Base-by-base conservation (phyloP, 2,888 invertebrate species). In the Amphipyra tragopoginis region DNA sequence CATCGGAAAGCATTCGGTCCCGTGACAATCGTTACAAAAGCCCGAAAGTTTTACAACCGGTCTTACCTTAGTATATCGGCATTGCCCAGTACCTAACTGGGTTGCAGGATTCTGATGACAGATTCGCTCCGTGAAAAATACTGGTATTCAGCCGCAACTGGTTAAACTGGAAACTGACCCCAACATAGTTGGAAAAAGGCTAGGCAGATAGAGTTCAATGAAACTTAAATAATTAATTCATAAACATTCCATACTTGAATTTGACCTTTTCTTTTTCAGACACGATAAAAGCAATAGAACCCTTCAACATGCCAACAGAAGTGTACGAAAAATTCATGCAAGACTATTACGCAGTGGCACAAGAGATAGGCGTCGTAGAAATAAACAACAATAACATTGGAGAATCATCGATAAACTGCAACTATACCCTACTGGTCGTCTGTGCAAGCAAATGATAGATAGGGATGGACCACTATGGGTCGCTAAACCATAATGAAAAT, bases 301-400 rank as follows among this genome's bases (percentile, higher is more conserved):
- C 78, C 0, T 79, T 75, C n/a, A 52, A 75, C 15, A 77, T 79
- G 75, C 79, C 79, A 5, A 44, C 61, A 5, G 72, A 75, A 7
- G 73, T 79, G n/a, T 79, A 72, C 42, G 65, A 79, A 39, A 75
- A 66, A n/a, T 70, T 79, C 13, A 62, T 70, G 36, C 14, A 61
- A 26, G 77, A 79, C 45, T 79, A 70, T 36, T 44, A 67, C 38
- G 10, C 49, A 6, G 66, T 54, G 11, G 79, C 75, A 0, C 65
- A 75, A 54, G 55, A 77, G 40, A 48, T 75, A 0, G 79, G 79
- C 4, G 42, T 66, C 9, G 11, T 76, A 40, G 53, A 72, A 45
- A 26, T 59, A 6, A 62, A 66, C 15, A 74, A 54, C 10, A 67
- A 72, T 34, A 62, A 67, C 6, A 39, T 61, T n/a, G 62, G 60